phyloP scores from a whole-genome alignment of 2,797 vertebrate species.

The Coccyzus lansbergi region DNA sequence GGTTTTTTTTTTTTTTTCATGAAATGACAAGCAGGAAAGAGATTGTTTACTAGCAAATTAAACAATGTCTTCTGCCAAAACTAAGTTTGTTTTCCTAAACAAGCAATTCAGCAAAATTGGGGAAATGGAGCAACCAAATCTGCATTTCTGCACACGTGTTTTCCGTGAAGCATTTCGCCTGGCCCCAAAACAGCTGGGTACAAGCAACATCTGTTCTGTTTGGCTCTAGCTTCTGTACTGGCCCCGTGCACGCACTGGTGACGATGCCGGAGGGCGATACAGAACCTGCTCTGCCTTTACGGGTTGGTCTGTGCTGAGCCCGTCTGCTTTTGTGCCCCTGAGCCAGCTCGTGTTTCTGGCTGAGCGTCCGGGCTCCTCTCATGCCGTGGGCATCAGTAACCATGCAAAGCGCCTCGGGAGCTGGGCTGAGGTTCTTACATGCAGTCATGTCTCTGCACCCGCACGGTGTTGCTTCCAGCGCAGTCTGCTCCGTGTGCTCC shows the following conservation, averaged over 20 bases:
- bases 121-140: background rate
- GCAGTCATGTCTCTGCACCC: background rate
- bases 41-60: background rate
- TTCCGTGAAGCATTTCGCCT: background rate
- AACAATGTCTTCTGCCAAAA: background rate
- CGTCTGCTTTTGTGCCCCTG: background rate
- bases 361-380: background rate
- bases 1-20: too few relatives aligned
- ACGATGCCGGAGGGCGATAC: background rate
- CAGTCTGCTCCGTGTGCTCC: background rate
- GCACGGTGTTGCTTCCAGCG: accelerated
- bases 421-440: background rate
- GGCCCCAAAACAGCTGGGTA: background rate
- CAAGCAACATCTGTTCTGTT: background rate
- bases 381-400: background rate
- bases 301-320: background rate
- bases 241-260: background rate
- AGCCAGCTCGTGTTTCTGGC: background rate
- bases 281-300: background rate
- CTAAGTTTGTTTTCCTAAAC: conserved; percentile 20
- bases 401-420: accelerated
- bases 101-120: background rate
- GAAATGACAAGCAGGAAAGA: too few relatives aligned
- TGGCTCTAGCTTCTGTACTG: background rate
- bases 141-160: background rate